Percentiles rank a stretch among this genome's conserved stretches.
phyloP scores from a whole-genome alignment of 2,113 vertebrate species.

The Zingel zingel region DNA sequence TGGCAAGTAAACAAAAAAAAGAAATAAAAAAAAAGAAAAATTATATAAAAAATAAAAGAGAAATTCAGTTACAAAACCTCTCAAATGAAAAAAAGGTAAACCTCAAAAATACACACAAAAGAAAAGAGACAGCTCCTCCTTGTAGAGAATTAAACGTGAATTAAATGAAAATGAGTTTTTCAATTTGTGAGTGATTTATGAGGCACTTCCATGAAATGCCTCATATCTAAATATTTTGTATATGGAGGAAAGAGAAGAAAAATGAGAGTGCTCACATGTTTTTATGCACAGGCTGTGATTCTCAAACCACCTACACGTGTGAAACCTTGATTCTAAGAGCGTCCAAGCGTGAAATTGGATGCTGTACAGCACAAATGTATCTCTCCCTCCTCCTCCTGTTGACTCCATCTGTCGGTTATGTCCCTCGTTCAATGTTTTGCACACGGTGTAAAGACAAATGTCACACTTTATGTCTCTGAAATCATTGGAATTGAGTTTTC shows the following conservation, averaged over 20 bases:
- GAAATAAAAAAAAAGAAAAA: too few species aligned
- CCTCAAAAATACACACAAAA: not conserved
- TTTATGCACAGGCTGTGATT: conserved; percentile 30
- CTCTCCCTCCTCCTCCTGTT: conserved; percentile 24
- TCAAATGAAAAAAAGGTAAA: not conserved
- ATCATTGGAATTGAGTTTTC: not conserved
- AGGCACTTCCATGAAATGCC: not conserved
- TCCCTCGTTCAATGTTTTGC: conserved; percentile 3
- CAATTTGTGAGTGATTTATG: not conserved
- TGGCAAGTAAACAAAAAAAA: not conserved
- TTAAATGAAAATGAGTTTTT: not conserved
- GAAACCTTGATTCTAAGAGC: conserved; percentile 69
- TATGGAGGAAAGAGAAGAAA: not conserved
- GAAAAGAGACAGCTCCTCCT: not conserved
- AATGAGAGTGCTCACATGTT: conserved; percentile 31
- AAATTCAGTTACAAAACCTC: not conserved
- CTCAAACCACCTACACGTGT: conserved; percentile 63
- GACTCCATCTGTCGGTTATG: conserved; percentile 14
- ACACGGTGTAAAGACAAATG: conserved; percentile 26
- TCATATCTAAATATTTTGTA: not conserved
- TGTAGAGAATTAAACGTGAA: not conserved
- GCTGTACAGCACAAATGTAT: conserved; percentile 60
- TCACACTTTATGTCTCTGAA: conserved; percentile 1
- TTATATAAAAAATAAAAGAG: not conserved
- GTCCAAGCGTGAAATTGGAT: conserved; percentile 79